Conservation (phyloP, 2,113 vertebrate species). For the rat (Rattus norvegicus) region DNA sequence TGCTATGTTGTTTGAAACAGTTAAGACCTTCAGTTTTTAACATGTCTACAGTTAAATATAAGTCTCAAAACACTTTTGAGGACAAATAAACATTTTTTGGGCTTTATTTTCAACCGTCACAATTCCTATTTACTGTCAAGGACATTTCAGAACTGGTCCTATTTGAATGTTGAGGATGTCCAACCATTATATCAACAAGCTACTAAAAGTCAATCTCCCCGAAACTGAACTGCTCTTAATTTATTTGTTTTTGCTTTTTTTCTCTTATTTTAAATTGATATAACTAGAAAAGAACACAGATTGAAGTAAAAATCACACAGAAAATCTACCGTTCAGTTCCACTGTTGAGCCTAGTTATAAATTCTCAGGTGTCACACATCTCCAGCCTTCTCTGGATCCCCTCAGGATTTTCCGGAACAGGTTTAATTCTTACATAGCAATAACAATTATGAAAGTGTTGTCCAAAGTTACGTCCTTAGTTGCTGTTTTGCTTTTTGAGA, state of each 20-base stretch:
- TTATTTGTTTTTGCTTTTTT: too few species aligned
- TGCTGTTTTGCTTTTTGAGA: not conserved
- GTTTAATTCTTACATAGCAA: not conserved
- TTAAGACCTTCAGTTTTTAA: not conserved
- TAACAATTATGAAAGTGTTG: not conserved
- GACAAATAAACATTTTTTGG: not conserved
- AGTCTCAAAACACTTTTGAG: conserved; percentile 4
- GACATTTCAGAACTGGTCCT: not conserved
- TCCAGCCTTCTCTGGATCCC: not conserved
- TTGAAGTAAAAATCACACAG: not conserved
- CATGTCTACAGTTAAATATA: not conserved
- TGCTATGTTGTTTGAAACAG: not conserved
- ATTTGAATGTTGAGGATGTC: not conserved
- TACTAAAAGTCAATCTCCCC: not conserved
- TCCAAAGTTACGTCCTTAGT: not conserved
- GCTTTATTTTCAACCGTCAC: not conserved
- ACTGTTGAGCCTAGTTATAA: not conserved
- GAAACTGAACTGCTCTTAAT: not conserved
- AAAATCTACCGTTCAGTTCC: not conserved
- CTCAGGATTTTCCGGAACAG: not conserved
- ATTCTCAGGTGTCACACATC: not conserved
- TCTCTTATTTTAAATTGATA: not conserved
- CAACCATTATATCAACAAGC: not conserved
- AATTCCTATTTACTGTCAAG: not conserved
- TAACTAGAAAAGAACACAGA: not conserved